phyloP scores from a whole-genome alignment of 2,797 vertebrate genomes.

The Epinephelus awoara region DNA sequence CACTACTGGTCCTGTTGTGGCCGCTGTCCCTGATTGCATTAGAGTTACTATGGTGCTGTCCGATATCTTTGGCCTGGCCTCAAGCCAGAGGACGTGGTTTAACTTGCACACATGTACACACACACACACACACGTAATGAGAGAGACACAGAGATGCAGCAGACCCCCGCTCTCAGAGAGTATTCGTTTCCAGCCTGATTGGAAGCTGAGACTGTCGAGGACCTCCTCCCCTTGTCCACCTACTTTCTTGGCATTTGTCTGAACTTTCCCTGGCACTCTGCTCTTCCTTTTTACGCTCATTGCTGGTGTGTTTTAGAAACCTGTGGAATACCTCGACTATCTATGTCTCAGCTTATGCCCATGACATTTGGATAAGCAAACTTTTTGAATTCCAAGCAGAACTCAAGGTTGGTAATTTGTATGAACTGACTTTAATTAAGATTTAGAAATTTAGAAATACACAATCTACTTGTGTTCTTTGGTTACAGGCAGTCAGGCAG shows the following conservation, averaged over 20 bases:
- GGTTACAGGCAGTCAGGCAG: neutral
- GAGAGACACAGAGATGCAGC: slow-evolving; percentile 58
- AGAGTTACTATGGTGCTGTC: slow-evolving; percentile 76
- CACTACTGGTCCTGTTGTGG: slow-evolving; percentile 56
- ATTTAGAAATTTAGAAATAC: neutral
- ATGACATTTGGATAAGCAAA: slow-evolving; percentile 56
- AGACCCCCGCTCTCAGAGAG: slow-evolving; percentile 70
- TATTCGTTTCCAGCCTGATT: slow-evolving; percentile 69
- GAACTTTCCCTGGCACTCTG: slow-evolving; percentile 37
- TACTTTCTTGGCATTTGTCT: slow-evolving; percentile 52
- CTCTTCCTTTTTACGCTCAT: slow-evolving; percentile 34
- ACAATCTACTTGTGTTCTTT: neutral
- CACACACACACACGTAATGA: slow-evolving; percentile 37
- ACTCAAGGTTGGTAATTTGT: slow-evolving; percentile 76
- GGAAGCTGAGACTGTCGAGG: slow-evolving; percentile 58
- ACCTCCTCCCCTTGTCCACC: slow-evolving; percentile 50
- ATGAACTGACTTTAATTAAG: slow-evolving; percentile 14
- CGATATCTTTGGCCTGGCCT: slow-evolving; percentile 81
- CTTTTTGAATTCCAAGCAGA: slow-evolving; percentile 38
- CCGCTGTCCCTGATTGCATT: slow-evolving; percentile 79
- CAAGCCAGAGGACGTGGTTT: slow-evolving; percentile 75
- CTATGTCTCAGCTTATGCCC: slow-evolving; percentile 14
- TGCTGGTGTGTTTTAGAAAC: slow-evolving; percentile 40
- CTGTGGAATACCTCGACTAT: slow-evolving; percentile 54
- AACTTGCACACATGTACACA: slow-evolving; percentile 50